phyloP scores from a whole-genome alignment of 2,888 invertebrate genomes.

The Melinopterus prodromus region DNA sequence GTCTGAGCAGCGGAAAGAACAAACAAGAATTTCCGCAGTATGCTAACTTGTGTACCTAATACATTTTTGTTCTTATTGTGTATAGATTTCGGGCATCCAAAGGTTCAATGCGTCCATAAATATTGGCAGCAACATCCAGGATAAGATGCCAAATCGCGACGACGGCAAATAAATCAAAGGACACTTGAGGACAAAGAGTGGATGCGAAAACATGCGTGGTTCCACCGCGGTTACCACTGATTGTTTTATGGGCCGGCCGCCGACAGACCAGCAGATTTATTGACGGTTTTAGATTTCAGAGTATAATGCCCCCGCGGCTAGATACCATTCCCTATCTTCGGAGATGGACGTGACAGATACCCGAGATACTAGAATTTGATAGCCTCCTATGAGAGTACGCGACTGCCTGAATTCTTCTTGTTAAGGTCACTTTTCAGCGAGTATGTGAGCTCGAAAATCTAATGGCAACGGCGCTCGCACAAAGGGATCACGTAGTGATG shows the following conservation, averaged over 20 bases:
- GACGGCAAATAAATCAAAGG: constrained; percentile 4
- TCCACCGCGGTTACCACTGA: constrained; percentile 5
- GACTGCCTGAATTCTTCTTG: neutral
- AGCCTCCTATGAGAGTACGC: constrained; percentile 9
- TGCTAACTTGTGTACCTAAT: too few relatives aligned
- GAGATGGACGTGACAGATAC: constrained; percentile 23
- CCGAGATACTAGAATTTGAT: constrained; percentile 23
- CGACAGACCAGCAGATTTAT: constrained; percentile 22
- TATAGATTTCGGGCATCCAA: neutral
- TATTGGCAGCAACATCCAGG: neutral
- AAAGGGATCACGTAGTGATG: constrained; percentile 4
- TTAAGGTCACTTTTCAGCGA: neutral
- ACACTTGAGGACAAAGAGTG: constrained; percentile 4
- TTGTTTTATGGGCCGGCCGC: constrained; percentile 16
- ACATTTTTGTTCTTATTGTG: too few relatives aligned
- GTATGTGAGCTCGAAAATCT: neutral
- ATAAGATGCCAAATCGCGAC: neutral
- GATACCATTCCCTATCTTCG: constrained; percentile 17
- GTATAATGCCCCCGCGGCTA: constrained; percentile 25
- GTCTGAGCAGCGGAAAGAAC: too few relatives aligned
- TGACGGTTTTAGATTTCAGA: constrained; percentile 21
- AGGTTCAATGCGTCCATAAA: neutral
- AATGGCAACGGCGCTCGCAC: neutral
- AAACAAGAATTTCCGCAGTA: too few relatives aligned
- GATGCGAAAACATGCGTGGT: constrained; percentile 4